Conservation (phyloP, 2,888 invertebrate genomes). For the Thalpophila matura region DNA sequence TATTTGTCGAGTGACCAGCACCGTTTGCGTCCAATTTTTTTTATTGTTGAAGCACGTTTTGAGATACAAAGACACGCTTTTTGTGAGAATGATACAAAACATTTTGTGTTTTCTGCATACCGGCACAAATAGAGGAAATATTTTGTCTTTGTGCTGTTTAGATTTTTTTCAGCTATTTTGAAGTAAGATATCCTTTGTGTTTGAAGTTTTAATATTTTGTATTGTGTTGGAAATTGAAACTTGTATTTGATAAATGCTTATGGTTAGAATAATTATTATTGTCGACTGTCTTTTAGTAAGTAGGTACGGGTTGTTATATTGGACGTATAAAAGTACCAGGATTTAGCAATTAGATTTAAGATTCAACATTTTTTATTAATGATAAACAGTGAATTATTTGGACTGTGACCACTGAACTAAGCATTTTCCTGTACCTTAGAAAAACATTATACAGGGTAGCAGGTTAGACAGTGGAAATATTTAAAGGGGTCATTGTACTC, state of each 20-base stretch:
- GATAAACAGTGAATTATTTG: no score
- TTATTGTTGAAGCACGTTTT: constrained; percentile 12
- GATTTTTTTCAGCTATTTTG: neutral
- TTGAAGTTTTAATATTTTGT: neutral
- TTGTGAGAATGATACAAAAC: constrained; percentile 13
- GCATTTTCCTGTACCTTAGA: no score
- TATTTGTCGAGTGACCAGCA: constrained; percentile 30
- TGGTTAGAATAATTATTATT: neutral
- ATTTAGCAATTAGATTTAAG: no score
- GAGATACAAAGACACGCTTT: constrained; percentile 14
- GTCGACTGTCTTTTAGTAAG: no score
- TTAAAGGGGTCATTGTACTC: no score
- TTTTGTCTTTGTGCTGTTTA: constrained; percentile 5
- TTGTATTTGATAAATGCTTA: neutral
- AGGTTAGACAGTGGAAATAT: no score
- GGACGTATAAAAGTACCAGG: no score
- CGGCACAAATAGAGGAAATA: neutral
- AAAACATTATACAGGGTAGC: no score
- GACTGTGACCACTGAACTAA: no score
- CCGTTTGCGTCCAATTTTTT: neutral
- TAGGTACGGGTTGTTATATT: no score
- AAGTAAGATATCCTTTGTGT: neutral
- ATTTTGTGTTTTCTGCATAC: constrained; percentile 8
- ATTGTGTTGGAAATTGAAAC: neutral
- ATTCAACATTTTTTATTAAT: no score